Percentiles rank a stretch among this genome's conserved stretches.
Conservation (phyloP, 2,888 invertebrate species). For the Drosophila colorata region DNA sequence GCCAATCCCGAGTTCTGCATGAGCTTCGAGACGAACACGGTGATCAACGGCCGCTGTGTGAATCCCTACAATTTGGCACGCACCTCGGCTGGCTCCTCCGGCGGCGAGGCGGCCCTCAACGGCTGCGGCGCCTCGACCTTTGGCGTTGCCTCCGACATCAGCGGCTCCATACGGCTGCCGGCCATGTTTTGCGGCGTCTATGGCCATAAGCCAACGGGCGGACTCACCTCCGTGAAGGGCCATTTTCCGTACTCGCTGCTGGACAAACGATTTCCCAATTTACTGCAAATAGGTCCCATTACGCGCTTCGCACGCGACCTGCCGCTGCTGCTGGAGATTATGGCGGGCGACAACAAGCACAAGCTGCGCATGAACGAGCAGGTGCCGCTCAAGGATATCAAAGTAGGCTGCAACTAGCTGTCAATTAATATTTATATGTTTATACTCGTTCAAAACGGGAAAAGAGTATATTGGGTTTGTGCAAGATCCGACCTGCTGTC, state of each 20-base stretch:
- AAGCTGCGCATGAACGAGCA: conserved; percentile 85
- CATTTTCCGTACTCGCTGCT: conserved; percentile 87
- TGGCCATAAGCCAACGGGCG: conserved; percentile 94
- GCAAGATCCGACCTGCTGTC: too few species aligned
- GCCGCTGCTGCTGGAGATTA: conserved; percentile 88
- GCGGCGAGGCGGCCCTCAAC: conserved; percentile 91
- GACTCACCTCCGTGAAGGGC: conserved; percentile 87
- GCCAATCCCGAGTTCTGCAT: conserved; percentile 95
- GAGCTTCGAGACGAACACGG: conserved; percentile 94
- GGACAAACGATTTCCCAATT: conserved; percentile 86
- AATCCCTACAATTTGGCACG: conserved; percentile 93
- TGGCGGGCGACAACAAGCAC: conserved; percentile 86
- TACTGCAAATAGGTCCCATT: conserved; percentile 90
- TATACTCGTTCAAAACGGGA: too few species aligned
- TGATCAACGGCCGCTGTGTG: conserved; percentile 90
- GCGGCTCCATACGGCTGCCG: conserved; percentile 94
- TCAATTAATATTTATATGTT: neutral
- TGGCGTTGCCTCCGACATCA: conserved; percentile 94
- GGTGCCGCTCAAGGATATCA: conserved; percentile 86
- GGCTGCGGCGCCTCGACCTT: conserved; percentile 91
- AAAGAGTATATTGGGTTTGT: too few species aligned
- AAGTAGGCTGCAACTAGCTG: conserved; percentile 81
- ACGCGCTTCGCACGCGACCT: conserved; percentile 92
- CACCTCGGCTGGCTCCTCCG: conserved; percentile 95
- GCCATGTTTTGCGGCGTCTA: conserved; percentile 94